Evolutionary conservation across 1,140 invertebrate species (phyloP).

Genomic region (Ostrea denselamellosa): DNA sequence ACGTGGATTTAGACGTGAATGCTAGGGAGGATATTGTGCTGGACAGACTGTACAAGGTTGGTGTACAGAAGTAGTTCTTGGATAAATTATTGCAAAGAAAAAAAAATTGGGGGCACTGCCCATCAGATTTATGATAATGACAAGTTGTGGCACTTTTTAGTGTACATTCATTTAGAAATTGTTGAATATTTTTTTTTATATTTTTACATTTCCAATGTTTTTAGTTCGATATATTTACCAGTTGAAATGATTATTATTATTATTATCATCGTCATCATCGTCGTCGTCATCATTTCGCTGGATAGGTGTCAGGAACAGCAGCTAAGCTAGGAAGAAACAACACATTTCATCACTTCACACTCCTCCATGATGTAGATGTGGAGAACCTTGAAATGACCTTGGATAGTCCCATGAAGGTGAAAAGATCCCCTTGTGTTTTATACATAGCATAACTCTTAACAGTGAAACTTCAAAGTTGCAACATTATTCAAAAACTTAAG

Average conservation of each 20-base stretch:
- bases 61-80: not conserved
- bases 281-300: too few species aligned
- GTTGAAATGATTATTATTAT: too few species aligned
- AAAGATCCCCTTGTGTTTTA: not conserved
- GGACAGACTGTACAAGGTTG: conserved; percentile 89
- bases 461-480: too few species aligned
- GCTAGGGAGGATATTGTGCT: conserved; percentile 91
- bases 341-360: conserved; percentile 96
- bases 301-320: conserved; percentile 89
- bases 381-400: conserved; percentile 81
- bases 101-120: too few species aligned
- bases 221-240: conserved; percentile 47
- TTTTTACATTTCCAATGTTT: too few species aligned
- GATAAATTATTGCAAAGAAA: too few species aligned
- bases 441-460: not conserved
- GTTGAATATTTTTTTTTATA: too few species aligned
- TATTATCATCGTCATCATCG: too few species aligned
- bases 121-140: too few species aligned
- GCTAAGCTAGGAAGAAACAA: conserved; percentile 90
- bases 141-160: too few species aligned
- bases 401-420: conserved; percentile 62
- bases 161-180: too few species aligned
- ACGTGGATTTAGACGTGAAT: conserved; percentile 86
- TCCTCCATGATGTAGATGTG: conserved; percentile 91
- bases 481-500: too few species aligned